Conservation (phyloP, 2,888 invertebrate genomes). For the Crepidodera aurea region DNA sequence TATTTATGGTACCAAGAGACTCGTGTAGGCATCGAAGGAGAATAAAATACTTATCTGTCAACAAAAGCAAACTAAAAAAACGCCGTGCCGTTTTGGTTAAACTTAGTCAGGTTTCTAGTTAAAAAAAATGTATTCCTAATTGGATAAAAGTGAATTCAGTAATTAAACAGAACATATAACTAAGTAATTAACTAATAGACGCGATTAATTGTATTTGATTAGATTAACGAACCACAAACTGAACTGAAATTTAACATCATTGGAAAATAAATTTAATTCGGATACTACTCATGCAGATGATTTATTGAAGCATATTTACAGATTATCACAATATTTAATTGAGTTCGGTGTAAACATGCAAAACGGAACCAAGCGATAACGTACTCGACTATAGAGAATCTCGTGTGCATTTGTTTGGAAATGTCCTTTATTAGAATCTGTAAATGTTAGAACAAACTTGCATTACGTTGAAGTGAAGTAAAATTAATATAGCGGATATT, state of each 20-base stretch:
- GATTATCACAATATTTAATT: conserved; percentile 18
- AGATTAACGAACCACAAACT: conserved; percentile 2
- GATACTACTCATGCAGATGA: background rate
- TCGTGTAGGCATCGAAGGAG: no score
- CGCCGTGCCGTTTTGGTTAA: no score
- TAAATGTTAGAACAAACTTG: background rate
- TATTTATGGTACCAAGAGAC: no score
- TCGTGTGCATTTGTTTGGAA: background rate
- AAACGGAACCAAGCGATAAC: background rate
- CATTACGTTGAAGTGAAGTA: background rate
- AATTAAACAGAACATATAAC: no score
- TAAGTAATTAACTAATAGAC: background rate
- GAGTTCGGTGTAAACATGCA: conserved; percentile 16
- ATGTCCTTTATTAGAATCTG: background rate
- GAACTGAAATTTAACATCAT: background rate
- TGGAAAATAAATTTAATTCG: conserved; percentile 4
- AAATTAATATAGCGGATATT: background rate
- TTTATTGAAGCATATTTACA: conserved; percentile 17
- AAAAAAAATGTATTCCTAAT: no score
- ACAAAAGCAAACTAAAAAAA: no score
- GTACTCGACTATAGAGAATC: background rate
- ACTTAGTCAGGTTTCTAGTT: no score
- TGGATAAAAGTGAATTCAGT: no score
- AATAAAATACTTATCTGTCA: no score
- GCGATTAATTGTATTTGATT: background rate